phyloP scores from a whole-genome alignment of 1,140 invertebrate species.

The Rhopalosiphum padi region DNA sequence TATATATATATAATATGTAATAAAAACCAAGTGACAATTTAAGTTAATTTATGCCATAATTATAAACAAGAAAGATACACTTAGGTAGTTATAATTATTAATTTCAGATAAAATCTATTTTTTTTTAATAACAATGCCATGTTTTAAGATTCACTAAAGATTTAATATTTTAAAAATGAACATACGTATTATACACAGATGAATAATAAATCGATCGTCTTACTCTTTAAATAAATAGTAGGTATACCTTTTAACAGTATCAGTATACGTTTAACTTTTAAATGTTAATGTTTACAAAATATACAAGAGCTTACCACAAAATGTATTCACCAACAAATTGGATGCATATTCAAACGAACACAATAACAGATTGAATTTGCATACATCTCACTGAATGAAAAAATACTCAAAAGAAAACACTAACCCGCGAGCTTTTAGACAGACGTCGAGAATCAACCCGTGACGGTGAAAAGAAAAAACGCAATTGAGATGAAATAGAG shows the following conservation, averaged over 20 bases:
- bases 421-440: neutral
- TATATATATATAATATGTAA: no score
- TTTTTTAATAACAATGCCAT: no score
- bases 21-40: no score
- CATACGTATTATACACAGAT: neutral
- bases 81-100: no score
- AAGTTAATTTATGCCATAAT: no score
- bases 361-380: neutral
- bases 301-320: neutral
- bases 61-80: no score
- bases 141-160: no score
- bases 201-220: neutral
- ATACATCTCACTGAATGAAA: neutral
- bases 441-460: neutral
- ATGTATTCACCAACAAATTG: neutral
- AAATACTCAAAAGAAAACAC: neutral
- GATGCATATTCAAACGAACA: neutral
- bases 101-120: no score
- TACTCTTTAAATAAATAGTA: no score
- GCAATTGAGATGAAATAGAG: neutral
- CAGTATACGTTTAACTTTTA: neutral
- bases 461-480: neutral
- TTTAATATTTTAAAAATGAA: neutral
- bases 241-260: no score
- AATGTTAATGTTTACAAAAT: neutral